These are phyloP conservation scores for Calidris pygmaea DNA, from an alignment of 2,113 vertebrate genomes.

Conservation along the genomic window DNA sequence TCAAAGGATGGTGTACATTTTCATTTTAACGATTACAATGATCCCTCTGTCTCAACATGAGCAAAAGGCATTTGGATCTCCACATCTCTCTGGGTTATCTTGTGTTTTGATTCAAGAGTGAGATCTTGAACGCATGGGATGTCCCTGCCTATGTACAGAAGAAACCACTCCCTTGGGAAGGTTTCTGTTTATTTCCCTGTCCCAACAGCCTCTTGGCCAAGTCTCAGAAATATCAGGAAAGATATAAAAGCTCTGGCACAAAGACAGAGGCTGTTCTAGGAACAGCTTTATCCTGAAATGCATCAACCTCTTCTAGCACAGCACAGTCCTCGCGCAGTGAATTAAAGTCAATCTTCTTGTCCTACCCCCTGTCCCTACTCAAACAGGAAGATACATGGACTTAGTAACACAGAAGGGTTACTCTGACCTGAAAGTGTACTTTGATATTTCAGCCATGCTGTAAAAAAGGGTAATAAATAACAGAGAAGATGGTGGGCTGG, in stretches of 20 bases:
- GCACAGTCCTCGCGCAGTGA: background rate
- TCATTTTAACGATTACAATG: background rate
- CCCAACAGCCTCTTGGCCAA: background rate
- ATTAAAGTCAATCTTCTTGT: background rate
- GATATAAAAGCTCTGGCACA: background rate
- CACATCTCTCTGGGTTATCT: background rate
- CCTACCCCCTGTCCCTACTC: fast-evolving
- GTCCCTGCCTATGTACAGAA: background rate
- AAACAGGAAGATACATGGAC: background rate
- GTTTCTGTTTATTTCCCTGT: background rate
- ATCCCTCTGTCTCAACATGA: background rate
- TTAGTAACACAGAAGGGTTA: background rate
- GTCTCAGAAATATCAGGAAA: background rate
- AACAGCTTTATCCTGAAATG: background rate
- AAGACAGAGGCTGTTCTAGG: background rate
- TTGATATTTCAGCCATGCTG: background rate
- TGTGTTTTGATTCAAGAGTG: background rate
- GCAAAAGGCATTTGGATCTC: background rate
- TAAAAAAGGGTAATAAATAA: background rate
- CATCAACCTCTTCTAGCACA: background rate
- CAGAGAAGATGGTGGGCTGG: background rate
- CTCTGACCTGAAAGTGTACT: background rate
- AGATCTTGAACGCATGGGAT: background rate
- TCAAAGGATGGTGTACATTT: background rate
- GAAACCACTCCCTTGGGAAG: background rate